These are phyloP conservation scores for Cuniculus paca DNA, from an alignment of 2,797 vertebrate genomes.

Conservation along the genomic window DNA sequence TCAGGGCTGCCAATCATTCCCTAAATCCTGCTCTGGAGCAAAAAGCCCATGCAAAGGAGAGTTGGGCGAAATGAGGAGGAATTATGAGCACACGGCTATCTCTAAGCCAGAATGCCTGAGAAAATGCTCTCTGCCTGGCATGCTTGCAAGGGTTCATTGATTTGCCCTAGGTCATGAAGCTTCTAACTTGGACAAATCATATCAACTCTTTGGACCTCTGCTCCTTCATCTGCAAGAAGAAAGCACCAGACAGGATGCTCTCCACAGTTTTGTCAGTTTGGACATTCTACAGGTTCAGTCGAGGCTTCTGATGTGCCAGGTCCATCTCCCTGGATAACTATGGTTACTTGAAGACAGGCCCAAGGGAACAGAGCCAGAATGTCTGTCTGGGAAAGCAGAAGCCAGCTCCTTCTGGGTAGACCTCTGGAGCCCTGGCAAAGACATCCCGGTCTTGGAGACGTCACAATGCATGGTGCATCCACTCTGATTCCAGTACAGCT, in stretches of 20 bases:
- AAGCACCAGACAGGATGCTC: not conserved
- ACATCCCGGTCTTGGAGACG: not conserved
- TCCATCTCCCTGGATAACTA: not conserved
- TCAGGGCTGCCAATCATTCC: not conserved
- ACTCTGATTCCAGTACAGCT: not conserved
- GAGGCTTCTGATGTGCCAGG: not conserved
- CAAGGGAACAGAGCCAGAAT: not conserved
- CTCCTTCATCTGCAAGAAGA: not conserved
- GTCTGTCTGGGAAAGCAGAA: not conserved
- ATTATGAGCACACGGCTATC: not conserved
- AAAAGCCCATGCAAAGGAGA: not conserved
- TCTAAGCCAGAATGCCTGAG: not conserved
- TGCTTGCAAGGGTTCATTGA: not conserved
- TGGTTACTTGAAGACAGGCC: not conserved
- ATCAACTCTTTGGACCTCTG: not conserved
- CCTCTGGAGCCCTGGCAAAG: not conserved
- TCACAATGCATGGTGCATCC: accelerated
- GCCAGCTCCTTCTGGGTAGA: not conserved
- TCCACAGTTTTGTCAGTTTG: not conserved
- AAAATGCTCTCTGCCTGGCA: not conserved
- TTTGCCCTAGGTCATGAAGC: not conserved
- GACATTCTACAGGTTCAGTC: slow-evolving; percentile 1
- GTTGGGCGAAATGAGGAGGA: not conserved
- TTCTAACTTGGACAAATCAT: not conserved
- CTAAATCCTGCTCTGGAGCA: not conserved